Evolutionary conservation across 2,888 invertebrate genomes (phyloP).

Genomic region (Myopa tessellatipennis): DNA sequence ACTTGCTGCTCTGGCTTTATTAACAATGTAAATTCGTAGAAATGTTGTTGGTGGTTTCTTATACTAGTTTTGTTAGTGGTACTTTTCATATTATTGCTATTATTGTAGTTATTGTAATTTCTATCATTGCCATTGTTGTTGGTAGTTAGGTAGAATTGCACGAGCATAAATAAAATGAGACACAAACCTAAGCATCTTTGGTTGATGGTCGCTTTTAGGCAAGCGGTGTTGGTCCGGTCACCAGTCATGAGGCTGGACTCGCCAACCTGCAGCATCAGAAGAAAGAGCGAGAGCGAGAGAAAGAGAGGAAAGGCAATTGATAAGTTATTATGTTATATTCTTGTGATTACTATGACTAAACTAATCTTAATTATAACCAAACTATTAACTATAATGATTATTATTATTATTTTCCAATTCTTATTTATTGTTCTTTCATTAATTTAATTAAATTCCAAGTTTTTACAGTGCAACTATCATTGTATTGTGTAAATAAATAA

Average conservation of each 20-base stretch:
- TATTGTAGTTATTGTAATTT: neutral
- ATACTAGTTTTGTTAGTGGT: slow-evolving; percentile 18
- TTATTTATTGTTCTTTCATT: no score
- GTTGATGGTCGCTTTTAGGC: slow-evolving; percentile 63
- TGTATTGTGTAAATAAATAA: no score
- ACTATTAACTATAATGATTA: neutral
- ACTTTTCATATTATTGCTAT: slow-evolving; percentile 37
- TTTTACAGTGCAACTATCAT: no score
- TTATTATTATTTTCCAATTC: neutral
- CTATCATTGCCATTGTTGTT: slow-evolving; percentile 53
- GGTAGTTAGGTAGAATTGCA: slow-evolving; percentile 41
- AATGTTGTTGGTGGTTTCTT: neutral
- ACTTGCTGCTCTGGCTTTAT: neutral
- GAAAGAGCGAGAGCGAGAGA: neutral
- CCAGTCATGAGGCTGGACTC: slow-evolving; percentile 64
- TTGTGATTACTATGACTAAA: no score
- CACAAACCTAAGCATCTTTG: slow-evolving; percentile 69
- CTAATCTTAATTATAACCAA: no score
- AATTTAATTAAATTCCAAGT: no score
- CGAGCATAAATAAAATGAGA: slow-evolving; percentile 50
- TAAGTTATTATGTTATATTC: neutral
- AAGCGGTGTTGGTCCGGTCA: slow-evolving; percentile 64
- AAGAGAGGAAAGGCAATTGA: neutral
- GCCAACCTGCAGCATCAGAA: slow-evolving; percentile 59
- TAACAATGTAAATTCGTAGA: neutral